phyloP scores from a whole-genome alignment of 2,797 vertebrate genomes.

The Enteromius unitaeniatus region DNA sequence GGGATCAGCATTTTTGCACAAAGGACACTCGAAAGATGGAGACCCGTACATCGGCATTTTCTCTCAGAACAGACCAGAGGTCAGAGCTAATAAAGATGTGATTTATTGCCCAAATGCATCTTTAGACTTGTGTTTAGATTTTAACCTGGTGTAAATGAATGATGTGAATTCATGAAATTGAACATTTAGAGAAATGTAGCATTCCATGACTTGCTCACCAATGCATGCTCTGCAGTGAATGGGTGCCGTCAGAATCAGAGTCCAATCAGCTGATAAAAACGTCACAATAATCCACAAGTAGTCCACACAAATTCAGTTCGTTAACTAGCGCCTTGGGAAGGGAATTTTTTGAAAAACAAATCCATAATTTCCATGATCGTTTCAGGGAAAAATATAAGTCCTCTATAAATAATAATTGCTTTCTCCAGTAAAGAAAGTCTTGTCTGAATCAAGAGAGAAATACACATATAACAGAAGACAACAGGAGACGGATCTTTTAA shows the following conservation, averaged over 20 bases:
- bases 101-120: neutral
- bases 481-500: fast-evolving
- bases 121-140: neutral
- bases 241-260: neutral
- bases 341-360: neutral
- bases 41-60: conserved; percentile 88
- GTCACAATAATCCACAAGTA: neutral
- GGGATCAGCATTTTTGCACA: conserved; percentile 88
- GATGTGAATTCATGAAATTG: neutral
- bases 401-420: neutral
- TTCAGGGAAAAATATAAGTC: neutral
- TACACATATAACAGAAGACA: neutral
- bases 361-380: neutral
- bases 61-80: conserved; percentile 93
- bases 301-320: neutral
- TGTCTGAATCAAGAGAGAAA: neutral
- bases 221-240: neutral
- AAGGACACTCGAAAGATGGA: conserved; percentile 80
- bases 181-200: neutral
- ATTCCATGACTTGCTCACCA: neutral
- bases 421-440: neutral
- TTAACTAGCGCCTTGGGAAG: neutral
- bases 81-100: conserved; percentile 61
- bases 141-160: neutral
- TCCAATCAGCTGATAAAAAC: neutral